Percentiles rank a stretch among this genome's conserved stretches.
phyloP scores from a whole-genome alignment of 2,888 invertebrate genomes.

The Leucania comma region DNA sequence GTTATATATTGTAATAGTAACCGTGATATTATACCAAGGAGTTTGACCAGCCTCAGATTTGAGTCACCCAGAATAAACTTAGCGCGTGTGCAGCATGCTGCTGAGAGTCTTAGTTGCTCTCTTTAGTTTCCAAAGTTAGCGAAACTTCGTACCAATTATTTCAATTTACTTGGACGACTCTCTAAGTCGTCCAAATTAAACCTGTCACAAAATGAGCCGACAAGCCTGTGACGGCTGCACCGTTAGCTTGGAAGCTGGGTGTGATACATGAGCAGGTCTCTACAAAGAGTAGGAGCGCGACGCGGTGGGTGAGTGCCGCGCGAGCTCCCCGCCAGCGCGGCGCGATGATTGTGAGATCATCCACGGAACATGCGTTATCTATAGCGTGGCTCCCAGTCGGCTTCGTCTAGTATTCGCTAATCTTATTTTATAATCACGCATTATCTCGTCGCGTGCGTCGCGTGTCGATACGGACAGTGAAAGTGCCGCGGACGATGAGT shows the following conservation, averaged over 20 bases:
- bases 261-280: too few species aligned
- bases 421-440: conserved; percentile 14
- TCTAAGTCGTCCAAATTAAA: too few species aligned
- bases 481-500: conserved; percentile 27
- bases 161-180: too few species aligned
- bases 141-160: not conserved
- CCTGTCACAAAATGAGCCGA: not conserved
- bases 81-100: not conserved
- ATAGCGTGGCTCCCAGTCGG: not conserved
- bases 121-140: not conserved
- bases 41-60: not conserved
- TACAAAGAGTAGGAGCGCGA: too few species aligned
- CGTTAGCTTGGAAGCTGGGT: not conserved
- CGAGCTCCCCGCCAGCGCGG: conserved; percentile 8
- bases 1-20: not conserved
- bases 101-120: not conserved
- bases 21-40: not conserved
- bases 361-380: conserved; percentile 26
- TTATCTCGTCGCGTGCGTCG: conserved; percentile 12
- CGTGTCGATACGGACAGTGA: conserved; percentile 18
- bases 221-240: too few species aligned
- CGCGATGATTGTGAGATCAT: conserved; percentile 18
- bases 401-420: conserved; percentile 13
- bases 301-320: conserved; percentile 7
- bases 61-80: not conserved